Evolutionary conservation across 1,140 invertebrate genomes (phyloP).

Genomic region (Diabrotica undecimpunctata): DNA sequence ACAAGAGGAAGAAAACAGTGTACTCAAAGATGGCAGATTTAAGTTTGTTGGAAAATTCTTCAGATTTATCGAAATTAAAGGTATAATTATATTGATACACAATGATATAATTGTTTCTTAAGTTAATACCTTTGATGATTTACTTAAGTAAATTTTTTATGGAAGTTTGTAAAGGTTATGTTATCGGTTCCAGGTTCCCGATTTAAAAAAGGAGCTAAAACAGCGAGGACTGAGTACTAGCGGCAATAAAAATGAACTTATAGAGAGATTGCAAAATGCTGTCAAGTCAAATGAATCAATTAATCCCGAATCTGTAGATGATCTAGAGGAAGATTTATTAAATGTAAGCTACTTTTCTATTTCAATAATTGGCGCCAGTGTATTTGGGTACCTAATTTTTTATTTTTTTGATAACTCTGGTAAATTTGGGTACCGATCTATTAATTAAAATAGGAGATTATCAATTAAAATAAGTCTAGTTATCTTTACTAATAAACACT

Average conservation of each 20-base stretch:
- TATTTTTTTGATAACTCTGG: slow-evolving; percentile 8
- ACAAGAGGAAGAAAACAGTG: background rate
- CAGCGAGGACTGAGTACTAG: slow-evolving; percentile 65
- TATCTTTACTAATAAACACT: too few relatives aligned
- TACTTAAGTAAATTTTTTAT: slow-evolving; percentile 10
- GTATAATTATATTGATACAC: slow-evolving; percentile 23
- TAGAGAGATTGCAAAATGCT: slow-evolving; percentile 68
- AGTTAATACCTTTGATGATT: background rate
- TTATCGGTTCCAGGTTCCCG: slow-evolving; percentile 58
- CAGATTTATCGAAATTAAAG: slow-evolving; percentile 38
- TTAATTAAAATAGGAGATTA: background rate
- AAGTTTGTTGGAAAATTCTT: slow-evolving; percentile 19
- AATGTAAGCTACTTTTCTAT: slow-evolving; percentile 34
- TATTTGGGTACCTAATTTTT: background rate
- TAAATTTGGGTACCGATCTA: background rate
- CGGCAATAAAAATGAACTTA: slow-evolving; percentile 78
- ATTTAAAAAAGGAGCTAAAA: slow-evolving; percentile 77
- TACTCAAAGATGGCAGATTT: slow-evolving; percentile 30
- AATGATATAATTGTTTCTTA: background rate
- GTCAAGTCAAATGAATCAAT: slow-evolving; percentile 52
- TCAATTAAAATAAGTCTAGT: too few relatives aligned
- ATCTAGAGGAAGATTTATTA: slow-evolving; percentile 55
- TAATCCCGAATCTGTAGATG: slow-evolving; percentile 52
- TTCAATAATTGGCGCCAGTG: too few relatives aligned
- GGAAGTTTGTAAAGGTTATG: slow-evolving; percentile 24